Percentiles rank a stretch among this genome's conserved stretches.
Evolutionary conservation across 2,797 vertebrate genomes (phyloP).

Genomic region (Apodemus agrarius): DNA sequence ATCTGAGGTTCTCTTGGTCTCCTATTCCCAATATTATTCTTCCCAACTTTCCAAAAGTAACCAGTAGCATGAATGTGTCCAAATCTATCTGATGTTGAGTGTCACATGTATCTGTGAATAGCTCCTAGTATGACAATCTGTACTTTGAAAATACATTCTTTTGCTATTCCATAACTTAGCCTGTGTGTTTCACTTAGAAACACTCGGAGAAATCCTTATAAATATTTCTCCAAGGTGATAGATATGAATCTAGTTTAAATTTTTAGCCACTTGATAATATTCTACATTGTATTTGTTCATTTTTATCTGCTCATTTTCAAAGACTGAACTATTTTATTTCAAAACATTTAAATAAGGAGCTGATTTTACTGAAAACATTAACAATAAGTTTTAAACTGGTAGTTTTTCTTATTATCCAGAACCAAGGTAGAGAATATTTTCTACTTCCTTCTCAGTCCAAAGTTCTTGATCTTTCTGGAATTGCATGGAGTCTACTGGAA

Average conservation of each 20-base stretch:
- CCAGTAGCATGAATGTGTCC: neutral
- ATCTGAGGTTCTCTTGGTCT: neutral
- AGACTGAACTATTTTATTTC: slow-evolving; percentile 30
- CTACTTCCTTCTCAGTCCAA: neutral
- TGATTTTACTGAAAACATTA: slow-evolving; percentile 29
- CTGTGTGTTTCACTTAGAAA: neutral
- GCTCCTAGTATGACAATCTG: neutral
- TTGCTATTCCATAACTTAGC: neutral
- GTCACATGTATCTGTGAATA: neutral
- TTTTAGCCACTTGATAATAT: neutral
- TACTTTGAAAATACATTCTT: neutral
- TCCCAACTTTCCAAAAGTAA: neutral
- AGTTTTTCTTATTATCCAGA: neutral
- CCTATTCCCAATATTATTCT: neutral
- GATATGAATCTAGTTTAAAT: neutral
- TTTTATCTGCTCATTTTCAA: neutral
- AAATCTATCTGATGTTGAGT: neutral
- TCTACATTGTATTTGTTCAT: neutral
- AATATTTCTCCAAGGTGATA: neutral
- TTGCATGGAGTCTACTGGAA: neutral
- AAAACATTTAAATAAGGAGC: slow-evolving; percentile 44
- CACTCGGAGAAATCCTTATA: neutral
- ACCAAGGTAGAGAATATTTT: neutral
- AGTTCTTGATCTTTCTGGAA: neutral
- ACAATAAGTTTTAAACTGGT: neutral